These are phyloP conservation scores for Mactromeris polynyma DNA, from an alignment of 2,888 invertebrate species.

Conservation along the genomic window DNA sequence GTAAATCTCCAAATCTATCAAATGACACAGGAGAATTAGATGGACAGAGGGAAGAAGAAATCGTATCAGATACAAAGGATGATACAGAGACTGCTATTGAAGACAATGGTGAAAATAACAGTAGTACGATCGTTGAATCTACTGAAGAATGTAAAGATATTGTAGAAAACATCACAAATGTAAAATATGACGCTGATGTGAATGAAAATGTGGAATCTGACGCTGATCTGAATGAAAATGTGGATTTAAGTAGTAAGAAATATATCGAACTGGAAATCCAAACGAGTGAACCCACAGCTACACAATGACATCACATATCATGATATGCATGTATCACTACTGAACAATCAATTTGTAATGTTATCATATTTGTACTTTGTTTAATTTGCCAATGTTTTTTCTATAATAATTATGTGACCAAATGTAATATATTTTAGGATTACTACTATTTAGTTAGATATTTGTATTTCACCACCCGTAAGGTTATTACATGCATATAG, in stretches of 20 bases:
- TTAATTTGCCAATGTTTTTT: not conserved
- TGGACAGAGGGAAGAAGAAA: not conserved
- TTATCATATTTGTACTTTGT: not conserved
- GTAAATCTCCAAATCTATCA: not conserved
- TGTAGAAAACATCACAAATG: not conserved
- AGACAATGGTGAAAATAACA: not conserved
- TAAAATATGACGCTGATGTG: not conserved
- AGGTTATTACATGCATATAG: no score
- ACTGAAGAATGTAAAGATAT: not conserved
- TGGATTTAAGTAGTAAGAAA: not conserved
- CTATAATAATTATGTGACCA: not conserved
- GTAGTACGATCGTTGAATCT: not conserved
- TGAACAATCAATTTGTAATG: not conserved
- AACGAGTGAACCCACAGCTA: not conserved
- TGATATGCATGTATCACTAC: no score
- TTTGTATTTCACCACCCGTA: no score
- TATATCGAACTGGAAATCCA: not conserved
- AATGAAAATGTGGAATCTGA: not conserved
- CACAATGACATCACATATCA: not conserved
- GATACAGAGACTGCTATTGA: not conserved
- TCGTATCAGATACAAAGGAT: not conserved
- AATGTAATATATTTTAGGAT: not conserved
- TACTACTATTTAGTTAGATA: no score
- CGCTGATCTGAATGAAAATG: not conserved
- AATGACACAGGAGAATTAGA: not conserved